These are phyloP conservation scores for Callitettix versicolor DNA, from an alignment of 1,140 invertebrate species.

Conservation along the genomic window DNA sequence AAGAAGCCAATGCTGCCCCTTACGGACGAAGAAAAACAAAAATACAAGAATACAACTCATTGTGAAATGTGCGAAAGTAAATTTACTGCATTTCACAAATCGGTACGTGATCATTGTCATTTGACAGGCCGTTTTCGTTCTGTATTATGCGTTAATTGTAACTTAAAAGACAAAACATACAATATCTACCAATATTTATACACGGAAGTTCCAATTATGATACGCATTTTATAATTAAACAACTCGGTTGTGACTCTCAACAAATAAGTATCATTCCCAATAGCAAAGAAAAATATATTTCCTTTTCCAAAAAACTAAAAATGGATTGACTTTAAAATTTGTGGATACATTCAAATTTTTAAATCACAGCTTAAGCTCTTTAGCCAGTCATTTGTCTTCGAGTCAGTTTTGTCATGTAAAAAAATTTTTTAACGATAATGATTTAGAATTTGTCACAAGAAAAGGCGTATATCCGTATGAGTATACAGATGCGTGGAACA, in stretches of 20 bases:
- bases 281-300: conserved; percentile 12
- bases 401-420: conserved; percentile 3
- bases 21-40: neutral
- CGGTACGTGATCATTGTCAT: conserved; percentile 8
- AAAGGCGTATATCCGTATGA: conserved; percentile 31
- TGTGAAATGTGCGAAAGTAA: conserved; percentile 10
- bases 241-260: conserved; percentile 6
- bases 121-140: conserved; percentile 1
- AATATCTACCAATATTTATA: conserved; percentile 1
- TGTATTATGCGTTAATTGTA: conserved; percentile 3
- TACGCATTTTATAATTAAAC: conserved; percentile 9
- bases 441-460: conserved; percentile 20
- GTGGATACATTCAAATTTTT: conserved; percentile 12
- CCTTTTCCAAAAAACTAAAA: conserved; percentile 7
- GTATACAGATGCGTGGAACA: conserved; percentile 26
- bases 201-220: conserved; percentile 14
- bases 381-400: conserved; percentile 8
- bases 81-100: neutral
- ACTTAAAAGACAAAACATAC: conserved; percentile 4
- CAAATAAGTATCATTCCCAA: conserved; percentile 10
- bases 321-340: conserved; percentile 8
- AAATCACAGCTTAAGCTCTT: neutral
- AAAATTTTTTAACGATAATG: conserved; percentile 8
- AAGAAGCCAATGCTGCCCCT: neutral
- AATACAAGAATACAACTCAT: neutral